phyloP scores from a whole-genome alignment of 2,113 vertebrate species.

The Nycticebus coucang region DNA sequence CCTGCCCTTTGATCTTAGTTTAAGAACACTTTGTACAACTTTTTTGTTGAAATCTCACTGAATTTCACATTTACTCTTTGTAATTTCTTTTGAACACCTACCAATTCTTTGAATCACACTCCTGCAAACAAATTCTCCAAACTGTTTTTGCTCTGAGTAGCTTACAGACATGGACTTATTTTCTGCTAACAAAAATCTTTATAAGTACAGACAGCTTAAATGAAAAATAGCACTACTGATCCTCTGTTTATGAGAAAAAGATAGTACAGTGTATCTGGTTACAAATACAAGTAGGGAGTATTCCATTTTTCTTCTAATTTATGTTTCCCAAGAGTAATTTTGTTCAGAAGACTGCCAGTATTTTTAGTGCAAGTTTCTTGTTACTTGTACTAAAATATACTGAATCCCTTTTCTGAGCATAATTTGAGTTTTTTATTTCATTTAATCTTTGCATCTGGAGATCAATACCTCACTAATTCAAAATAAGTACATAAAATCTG shows the following conservation, averaged over 20 bases:
- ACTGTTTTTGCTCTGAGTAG: neutral
- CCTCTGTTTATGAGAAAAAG: conserved; percentile 54
- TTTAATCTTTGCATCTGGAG: conserved; percentile 33
- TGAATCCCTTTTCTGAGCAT: conserved; percentile 26
- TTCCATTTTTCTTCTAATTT: conserved; percentile 71
- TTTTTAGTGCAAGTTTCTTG: conserved; percentile 72
- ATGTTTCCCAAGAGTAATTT: conserved; percentile 61
- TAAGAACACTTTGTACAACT: conserved; percentile 70
- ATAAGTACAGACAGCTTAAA: conserved; percentile 13
- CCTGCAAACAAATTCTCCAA: neutral
- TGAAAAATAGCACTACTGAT: conserved; percentile 43
- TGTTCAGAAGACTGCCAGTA: conserved; percentile 65
- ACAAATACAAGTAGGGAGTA: conserved; percentile 57
- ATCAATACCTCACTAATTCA: conserved; percentile 60
- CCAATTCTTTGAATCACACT: neutral
- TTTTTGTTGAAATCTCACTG: conserved; percentile 46
- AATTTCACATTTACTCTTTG: conserved; percentile 52
- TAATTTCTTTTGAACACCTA: conserved; percentile 9
- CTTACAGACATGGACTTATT: conserved; percentile 39
- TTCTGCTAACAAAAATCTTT: conserved; percentile 61
- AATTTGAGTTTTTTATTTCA: conserved; percentile 9
- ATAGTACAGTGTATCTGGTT: conserved; percentile 50
- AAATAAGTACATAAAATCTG: conserved; percentile 50
- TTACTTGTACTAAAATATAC: conserved; percentile 54
- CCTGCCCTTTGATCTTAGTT: conserved; percentile 72